These are phyloP conservation scores for Standfussiana lucernea DNA, from an alignment of 2,888 invertebrate species.

Conservation along the genomic window DNA sequence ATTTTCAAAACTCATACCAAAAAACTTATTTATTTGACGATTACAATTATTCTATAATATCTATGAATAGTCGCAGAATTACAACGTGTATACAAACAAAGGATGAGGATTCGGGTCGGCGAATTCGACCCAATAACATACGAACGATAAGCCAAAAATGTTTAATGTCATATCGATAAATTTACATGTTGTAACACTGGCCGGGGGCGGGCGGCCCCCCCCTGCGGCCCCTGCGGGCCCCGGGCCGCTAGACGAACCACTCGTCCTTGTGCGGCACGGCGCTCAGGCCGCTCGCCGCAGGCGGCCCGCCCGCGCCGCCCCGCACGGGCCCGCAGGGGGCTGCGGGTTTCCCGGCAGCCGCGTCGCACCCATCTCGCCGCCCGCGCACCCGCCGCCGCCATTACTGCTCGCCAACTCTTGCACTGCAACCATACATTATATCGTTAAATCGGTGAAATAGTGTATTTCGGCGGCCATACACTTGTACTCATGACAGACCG, in stretches of 20 bases:
- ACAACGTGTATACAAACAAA: conserved; percentile 67
- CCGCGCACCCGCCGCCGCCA: conserved; percentile 89
- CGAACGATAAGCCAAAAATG: conserved; percentile 90
- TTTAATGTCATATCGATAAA: conserved; percentile 90
- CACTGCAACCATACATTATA: conserved; percentile 87
- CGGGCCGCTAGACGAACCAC: conserved; percentile 90
- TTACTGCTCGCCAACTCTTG: conserved; percentile 94
- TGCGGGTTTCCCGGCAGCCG: conserved; percentile 97
- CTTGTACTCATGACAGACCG: neutral
- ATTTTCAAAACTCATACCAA: conserved; percentile 69
- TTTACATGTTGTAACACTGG: conserved; percentile 89
- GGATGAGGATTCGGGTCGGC: conserved; percentile 60
- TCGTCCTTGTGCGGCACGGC: conserved; percentile 96
- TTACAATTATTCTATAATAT: conserved; percentile 72
- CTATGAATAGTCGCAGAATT: conserved; percentile 72
- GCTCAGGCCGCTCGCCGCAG: conserved; percentile 97
- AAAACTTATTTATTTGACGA: conserved; percentile 71
- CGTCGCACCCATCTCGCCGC: conserved; percentile 89
- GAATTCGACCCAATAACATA: conserved; percentile 86
- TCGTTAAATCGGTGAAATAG: neutral
- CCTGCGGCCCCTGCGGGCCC: conserved; percentile 78
- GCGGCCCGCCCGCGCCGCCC: conserved; percentile 96
- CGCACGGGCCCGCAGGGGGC: conserved; percentile 97
- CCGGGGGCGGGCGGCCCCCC: conserved; percentile 68
- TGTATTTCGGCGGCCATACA: neutral